Conservation (phyloP, 2,113 vertebrate genomes). For the Quiscalus mexicanus region DNA sequence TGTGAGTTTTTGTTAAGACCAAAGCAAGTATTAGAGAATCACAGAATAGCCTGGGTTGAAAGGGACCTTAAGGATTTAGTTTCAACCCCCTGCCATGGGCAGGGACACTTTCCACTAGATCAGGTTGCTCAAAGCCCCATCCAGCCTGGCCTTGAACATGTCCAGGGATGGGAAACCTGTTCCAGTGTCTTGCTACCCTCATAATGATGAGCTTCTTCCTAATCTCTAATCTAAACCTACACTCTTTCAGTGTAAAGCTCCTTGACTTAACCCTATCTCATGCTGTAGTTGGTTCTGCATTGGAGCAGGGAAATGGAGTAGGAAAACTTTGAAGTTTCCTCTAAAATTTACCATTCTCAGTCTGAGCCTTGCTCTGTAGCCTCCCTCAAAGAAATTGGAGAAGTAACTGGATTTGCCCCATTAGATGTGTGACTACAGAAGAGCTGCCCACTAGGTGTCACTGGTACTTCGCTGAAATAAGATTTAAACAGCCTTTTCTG, state of each 20-base stretch:
- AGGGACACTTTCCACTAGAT: not conserved
- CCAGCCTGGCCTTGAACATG: not conserved
- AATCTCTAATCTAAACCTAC: not conserved
- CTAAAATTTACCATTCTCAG: not conserved
- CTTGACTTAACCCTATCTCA: not conserved
- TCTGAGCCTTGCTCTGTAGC: not conserved
- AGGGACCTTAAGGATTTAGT: not conserved
- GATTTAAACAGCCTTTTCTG: not conserved
- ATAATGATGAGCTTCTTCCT: not conserved
- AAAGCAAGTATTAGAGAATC: not conserved
- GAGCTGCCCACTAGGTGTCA: slow-evolving; percentile 60
- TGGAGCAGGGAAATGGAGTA: not conserved
- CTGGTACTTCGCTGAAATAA: slow-evolving; percentile 2
- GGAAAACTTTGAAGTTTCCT: not conserved
- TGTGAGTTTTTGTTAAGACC: not conserved
- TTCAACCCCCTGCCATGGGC: not conserved
- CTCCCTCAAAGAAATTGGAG: not conserved
- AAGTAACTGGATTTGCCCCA: fast-evolving
- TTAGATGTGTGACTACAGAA: fast-evolving
- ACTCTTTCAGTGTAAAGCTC: not conserved
- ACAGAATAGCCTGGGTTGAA: not conserved
- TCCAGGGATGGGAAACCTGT: not conserved
- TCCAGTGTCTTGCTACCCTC: not conserved
- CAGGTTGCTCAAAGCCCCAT: not conserved
- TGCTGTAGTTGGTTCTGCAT: not conserved